Conservation (phyloP, 1,140 invertebrate species). For the Danaus plexippus region DNA sequence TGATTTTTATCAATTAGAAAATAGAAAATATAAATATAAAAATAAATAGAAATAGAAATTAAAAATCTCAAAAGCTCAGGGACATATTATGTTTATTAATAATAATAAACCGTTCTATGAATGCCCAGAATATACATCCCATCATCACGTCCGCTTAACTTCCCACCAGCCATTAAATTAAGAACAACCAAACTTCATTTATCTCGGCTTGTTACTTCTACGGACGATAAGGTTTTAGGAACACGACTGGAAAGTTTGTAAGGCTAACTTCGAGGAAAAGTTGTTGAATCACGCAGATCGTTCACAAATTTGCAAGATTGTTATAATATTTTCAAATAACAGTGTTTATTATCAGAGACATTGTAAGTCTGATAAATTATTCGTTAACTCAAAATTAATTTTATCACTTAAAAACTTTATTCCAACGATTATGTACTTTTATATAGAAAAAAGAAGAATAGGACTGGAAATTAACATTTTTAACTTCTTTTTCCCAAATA, state of each 20-base stretch:
- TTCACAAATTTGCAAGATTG: slow-evolving; percentile 61
- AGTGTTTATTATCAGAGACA: slow-evolving; percentile 44
- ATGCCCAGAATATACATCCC: slow-evolving; percentile 19
- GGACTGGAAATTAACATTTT: too few species aligned
- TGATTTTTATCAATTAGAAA: too few species aligned
- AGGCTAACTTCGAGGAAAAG: slow-evolving; percentile 48
- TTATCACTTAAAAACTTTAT: too few species aligned
- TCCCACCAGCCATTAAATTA: slow-evolving; percentile 62
- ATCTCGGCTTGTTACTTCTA: slow-evolving; percentile 64
- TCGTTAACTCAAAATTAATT: neutral
- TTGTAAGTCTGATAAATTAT: slow-evolving; percentile 18
- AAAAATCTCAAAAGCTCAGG: too few species aligned
- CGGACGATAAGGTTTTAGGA: slow-evolving; percentile 59
- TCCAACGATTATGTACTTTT: too few species aligned
- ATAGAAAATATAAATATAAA: too few species aligned
- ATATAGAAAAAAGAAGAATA: too few species aligned
- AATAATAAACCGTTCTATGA: slow-evolving; percentile 13
- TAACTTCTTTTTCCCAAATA: too few species aligned
- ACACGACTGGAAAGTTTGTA: slow-evolving; percentile 52
- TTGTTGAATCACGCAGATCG: slow-evolving; percentile 64
- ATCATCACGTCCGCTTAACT: slow-evolving; percentile 55
- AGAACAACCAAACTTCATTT: slow-evolving; percentile 67
- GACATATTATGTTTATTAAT: too few species aligned
- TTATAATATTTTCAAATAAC: slow-evolving; percentile 62
- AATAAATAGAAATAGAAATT: too few species aligned